Evolutionary conservation across 2,888 invertebrate species (phyloP), one percentile per base, ranked within the genome.

Genomic region (Dichetophora obliterata): DNA sequence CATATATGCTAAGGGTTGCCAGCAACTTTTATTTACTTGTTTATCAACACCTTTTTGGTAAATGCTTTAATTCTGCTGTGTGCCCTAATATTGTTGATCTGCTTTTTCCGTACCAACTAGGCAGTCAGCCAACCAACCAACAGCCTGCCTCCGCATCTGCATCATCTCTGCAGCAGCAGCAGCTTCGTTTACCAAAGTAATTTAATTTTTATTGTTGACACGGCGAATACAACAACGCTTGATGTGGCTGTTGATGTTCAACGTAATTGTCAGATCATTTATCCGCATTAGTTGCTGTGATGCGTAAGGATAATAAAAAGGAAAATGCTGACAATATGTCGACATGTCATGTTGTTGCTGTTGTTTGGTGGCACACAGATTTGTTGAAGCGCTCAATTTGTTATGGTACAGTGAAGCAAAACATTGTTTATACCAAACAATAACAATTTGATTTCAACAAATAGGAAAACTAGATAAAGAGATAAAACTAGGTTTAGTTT

Each of bases 231-330:
- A 27, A 31, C 52, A 16, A 27, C 52, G 66, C 19, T 43, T 19
- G 70, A 70, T 57, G 59, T 43, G 57, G 43, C 61, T 76, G 78
- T 66, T 77, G 72, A 74, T 75, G 73, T 61, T 73, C 70, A 75
- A 76, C 86, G 85, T 85, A 87, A 87, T 87, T 86, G 87, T 87
- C 87, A 86, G 84, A 85, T 86, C 87, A 87, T 87, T 87, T 87
- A 87, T 87, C 86, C 87, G 87, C 85, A 87, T 87, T 87, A 87
- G 84, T 34, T 74, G 57, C 63, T 75, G 43, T 75, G 77, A 77
- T 75, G 80, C 78, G 77, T 70, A 78, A 77, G 75, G 63, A 76
- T 59, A 76, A 78, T 52, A 79, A 76, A 19, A 66, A 65, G 63
- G 24, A 54, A 16, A 59, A 27, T 9, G 57, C 48, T 66, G 65